A percentile compares a stretch with the other conserved stretches of the same genome.
Evolutionary conservation across 2,113 vertebrate genomes (phyloP).

Genomic region (Thermophis baileyi): DNA sequence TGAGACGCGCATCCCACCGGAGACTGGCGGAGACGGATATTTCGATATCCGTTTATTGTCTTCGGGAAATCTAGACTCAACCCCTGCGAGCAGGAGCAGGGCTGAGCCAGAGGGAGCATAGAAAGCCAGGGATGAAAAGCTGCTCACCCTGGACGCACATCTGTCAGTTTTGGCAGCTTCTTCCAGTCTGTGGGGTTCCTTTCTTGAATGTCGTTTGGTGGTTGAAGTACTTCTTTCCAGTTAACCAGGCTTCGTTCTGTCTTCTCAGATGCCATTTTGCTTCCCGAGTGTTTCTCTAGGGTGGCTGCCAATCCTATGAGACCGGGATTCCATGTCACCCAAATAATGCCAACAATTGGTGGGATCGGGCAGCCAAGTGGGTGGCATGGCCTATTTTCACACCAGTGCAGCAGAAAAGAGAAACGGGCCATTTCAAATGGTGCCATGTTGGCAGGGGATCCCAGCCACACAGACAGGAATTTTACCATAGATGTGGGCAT

Average conservation of each 20-base stretch:
- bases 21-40: too few relatives aligned
- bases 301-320: background rate
- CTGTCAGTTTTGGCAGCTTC: background rate
- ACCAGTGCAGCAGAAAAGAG: background rate
- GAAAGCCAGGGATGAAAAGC: background rate
- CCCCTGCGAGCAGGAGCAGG: background rate
- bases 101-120: background rate
- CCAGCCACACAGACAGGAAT: background rate
- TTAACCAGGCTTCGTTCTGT: too few relatives aligned
- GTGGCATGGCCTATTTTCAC: background rate
- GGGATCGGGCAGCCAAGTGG: background rate
- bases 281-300: background rate
- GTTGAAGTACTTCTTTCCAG: background rate
- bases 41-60: accelerated
- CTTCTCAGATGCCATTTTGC: background rate
- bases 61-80: background rate
- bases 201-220: background rate
- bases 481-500: background rate
- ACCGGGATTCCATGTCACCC: background rate
- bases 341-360: background rate
- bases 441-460: background rate
- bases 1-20: too few relatives aligned
- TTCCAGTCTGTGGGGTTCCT: background rate
- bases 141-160: too few relatives aligned
- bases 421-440: background rate